Conservation (phyloP, 2,888 invertebrate species). For the Oxyscelio sp. region DNA sequence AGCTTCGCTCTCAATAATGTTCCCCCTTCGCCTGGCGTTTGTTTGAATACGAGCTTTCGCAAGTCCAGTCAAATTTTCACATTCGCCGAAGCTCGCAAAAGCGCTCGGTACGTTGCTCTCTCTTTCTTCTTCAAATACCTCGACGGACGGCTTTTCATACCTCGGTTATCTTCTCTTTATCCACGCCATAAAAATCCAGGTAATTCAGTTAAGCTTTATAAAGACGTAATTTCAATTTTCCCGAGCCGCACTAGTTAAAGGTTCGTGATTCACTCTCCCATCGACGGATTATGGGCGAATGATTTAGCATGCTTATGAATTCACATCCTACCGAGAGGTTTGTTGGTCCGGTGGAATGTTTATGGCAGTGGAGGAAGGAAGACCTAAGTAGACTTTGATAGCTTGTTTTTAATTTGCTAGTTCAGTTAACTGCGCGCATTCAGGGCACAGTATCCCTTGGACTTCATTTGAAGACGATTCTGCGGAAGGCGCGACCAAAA, state of each 20-base stretch:
- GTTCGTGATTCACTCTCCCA: slow-evolving; percentile 3
- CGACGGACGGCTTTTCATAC: slow-evolving; percentile 71
- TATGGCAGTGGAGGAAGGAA: slow-evolving; percentile 72
- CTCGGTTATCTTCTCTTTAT: slow-evolving; percentile 65
- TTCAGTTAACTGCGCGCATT: background rate
- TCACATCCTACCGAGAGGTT: slow-evolving; percentile 8
- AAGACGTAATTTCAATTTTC: slow-evolving; percentile 46
- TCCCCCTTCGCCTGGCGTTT: slow-evolving; percentile 48
- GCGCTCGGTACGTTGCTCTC: slow-evolving; percentile 8
- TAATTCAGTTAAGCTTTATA: slow-evolving; percentile 59
- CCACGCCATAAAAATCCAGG: slow-evolving; percentile 70
- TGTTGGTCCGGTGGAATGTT: slow-evolving; percentile 61
- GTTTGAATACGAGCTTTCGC: slow-evolving; percentile 64
- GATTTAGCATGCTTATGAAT: background rate
- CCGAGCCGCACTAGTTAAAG: slow-evolving; percentile 26
- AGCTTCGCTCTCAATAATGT: slow-evolving; percentile 69
- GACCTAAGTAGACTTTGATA: slow-evolving; percentile 58
- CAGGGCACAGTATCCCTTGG: slow-evolving; percentile 78
- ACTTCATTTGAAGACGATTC: slow-evolving; percentile 98
- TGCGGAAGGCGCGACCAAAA: slow-evolving; percentile 97
- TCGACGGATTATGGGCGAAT: slow-evolving; percentile 21
- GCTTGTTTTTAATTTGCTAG: slow-evolving; percentile 24
- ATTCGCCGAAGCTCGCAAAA: slow-evolving; percentile 51
- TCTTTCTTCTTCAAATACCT: slow-evolving; percentile 49
- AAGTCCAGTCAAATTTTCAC: slow-evolving; percentile 64